Conservation (phyloP, 1,140 invertebrate species). For the Hyposmocoma kahamanoa region DNA sequence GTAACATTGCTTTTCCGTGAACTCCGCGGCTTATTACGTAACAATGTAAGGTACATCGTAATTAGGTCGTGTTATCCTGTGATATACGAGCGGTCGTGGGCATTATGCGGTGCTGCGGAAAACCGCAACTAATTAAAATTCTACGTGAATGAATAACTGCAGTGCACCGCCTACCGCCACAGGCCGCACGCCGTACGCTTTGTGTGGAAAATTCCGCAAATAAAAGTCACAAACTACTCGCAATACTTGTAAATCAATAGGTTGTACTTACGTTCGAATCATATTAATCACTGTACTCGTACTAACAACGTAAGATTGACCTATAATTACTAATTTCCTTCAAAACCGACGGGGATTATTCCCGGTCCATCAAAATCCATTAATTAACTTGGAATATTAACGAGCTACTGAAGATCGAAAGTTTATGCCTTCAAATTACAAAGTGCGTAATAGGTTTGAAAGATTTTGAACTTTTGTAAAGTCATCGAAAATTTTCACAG, state of each 20-base stretch:
- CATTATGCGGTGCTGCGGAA: slow-evolving; percentile 36
- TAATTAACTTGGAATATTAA: slow-evolving; percentile 68
- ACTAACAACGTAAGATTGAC: slow-evolving; percentile 25
- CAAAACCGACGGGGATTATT: slow-evolving; percentile 40
- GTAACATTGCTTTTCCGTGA: too few relatives aligned
- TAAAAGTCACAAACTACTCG: too few relatives aligned
- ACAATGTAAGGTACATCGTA: not conserved
- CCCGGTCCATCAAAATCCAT: slow-evolving; percentile 57
- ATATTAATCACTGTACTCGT: too few relatives aligned
- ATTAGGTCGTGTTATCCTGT: not conserved
- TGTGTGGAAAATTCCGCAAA: not conserved
- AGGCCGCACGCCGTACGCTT: not conserved
- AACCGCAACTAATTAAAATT: slow-evolving; percentile 65
- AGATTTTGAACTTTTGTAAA: slow-evolving; percentile 56
- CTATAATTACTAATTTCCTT: slow-evolving; percentile 49
- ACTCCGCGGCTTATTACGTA: not conserved
- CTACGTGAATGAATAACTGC: slow-evolving; percentile 59
- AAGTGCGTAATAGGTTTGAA: slow-evolving; percentile 58
- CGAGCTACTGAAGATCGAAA: slow-evolving; percentile 54
- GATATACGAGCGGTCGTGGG: slow-evolving; percentile 20
- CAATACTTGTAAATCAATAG: too few relatives aligned
- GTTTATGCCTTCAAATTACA: slow-evolving; percentile 59
- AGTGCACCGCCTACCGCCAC: slow-evolving; percentile 20
- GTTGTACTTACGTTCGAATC: too few relatives aligned
- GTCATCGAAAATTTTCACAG: slow-evolving; percentile 52